Evolutionary conservation across 64 coral and sea anemone species (phyloP).

Genomic region (Catalaphyllia jardinei): DNA sequence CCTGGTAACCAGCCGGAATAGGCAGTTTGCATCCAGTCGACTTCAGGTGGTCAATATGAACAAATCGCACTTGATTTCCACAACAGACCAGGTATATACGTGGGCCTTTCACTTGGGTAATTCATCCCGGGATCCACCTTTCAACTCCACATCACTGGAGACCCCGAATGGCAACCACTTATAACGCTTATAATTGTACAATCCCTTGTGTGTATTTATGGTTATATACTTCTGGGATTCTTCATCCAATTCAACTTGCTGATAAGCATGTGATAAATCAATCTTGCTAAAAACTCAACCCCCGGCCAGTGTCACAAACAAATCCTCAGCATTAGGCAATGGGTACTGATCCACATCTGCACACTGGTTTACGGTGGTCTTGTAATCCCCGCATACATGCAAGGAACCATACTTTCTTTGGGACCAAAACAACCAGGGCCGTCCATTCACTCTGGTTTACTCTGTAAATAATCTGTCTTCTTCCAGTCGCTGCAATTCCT

Average conservation of each 20-base stretch:
- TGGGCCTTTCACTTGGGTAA: too few species aligned
- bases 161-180: not conserved
- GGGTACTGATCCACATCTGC: too few species aligned
- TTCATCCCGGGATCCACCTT: too few species aligned
- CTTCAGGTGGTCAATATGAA: too few species aligned
- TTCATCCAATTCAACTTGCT: not conserved
- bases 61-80: too few species aligned
- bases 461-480: not conserved
- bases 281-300: not conserved
- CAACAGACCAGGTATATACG: too few species aligned
- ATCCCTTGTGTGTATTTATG: not conserved
- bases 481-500: not conserved
- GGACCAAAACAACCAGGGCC: constrained; percentile 1
- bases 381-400: too few species aligned
- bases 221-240: constrained; percentile 5
- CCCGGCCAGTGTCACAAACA: not conserved
- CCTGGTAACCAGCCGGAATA: too few species aligned
- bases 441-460: constrained; percentile 10
- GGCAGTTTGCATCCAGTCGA: too few species aligned
- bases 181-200: not conserved
- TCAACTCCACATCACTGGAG: too few species aligned
- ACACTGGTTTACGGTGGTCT: too few species aligned
- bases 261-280: not conserved
- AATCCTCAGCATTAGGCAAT: not conserved
- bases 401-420: constrained; percentile 4